Evolutionary conservation across 2,888 invertebrate genomes (phyloP).

Genomic region (Hyppa rectilinea): DNA sequence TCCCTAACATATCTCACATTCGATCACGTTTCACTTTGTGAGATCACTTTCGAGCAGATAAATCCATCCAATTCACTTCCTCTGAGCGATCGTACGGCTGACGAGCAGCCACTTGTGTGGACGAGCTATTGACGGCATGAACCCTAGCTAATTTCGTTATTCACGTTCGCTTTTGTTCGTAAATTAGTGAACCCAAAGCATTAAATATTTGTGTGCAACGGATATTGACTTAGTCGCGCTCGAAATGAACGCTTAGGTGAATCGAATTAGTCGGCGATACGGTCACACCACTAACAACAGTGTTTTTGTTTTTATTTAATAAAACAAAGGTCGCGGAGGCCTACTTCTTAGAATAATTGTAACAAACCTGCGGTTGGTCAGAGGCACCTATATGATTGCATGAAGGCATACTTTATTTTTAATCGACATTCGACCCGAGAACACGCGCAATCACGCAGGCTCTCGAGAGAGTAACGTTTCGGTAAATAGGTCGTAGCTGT

Average conservation of each 20-base stretch:
- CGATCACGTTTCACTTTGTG: slow-evolving; percentile 13
- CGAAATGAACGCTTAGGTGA: slow-evolving; percentile 10
- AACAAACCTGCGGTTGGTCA: neutral
- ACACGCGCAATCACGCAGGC: neutral
- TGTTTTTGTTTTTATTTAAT: slow-evolving; percentile 19
- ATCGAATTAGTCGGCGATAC: slow-evolving; percentile 19
- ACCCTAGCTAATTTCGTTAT: neutral
- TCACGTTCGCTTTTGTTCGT: slow-evolving; percentile 14
- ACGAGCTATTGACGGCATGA: neutral
- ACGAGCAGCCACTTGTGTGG: slow-evolving; percentile 2
- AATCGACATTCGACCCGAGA: neutral
- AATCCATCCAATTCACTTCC: slow-evolving; percentile 8
- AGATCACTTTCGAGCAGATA: slow-evolving; percentile 2
- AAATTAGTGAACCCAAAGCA: slow-evolving; percentile 6
- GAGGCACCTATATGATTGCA: neutral
- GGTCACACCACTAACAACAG: slow-evolving; percentile 4
- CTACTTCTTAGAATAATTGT: neutral
- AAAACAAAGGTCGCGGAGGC: slow-evolving; percentile 18
- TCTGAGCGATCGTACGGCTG: neutral
- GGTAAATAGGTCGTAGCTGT: neutral
- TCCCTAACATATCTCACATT: no score
- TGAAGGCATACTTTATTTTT: slow-evolving; percentile 8
- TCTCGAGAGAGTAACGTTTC: neutral
- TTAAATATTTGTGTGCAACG: slow-evolving; percentile 9
- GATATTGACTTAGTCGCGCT: slow-evolving; percentile 29